Base-by-base conservation (phyloP, 2,888 invertebrate species). In the Pilophorus perplexus region DNA sequence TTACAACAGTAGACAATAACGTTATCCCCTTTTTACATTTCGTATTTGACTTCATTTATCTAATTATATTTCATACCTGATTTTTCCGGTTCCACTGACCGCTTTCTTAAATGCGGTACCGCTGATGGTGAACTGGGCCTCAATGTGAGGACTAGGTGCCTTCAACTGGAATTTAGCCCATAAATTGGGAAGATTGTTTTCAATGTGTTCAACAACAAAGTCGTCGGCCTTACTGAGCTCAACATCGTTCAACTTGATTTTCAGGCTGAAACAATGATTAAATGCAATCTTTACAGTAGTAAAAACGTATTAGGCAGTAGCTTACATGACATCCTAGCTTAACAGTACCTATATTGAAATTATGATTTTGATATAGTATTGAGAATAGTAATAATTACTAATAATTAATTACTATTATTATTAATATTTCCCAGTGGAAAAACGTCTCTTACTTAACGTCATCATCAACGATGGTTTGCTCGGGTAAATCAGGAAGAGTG, bases 121-220 rank as follows among this genome's bases (percentile, higher is more conserved):
- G 16, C 27, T 37, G 20, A 66, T 42, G n/a, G 23, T 28, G 50
- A 52, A 68, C 12, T 62, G 28, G 3, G 66, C 66, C 28, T 66
- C 57, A 16, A 64, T 20, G 33, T 66, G 66, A 14, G 48, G 50
- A 6, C 28, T 0, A 1, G 68, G 68, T 12, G 44, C 38, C 20
- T 28, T 48, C n/a, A 68, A 37, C 37, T 68, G 59, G 57, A 68
- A 68, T 23, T 42, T 64, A 40, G 68, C 60, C 37, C 44, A 60
- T n/a, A 68, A 18, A 5, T 54, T 48, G 22, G 57, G 57, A n/a
- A 66, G 40, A 38, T 68, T 66, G 46, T 59, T 60, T 20, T 68
- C 37, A 20, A 66, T 44, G 2, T 48, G 16, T 25, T 68, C 52
- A 12, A 68, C 62, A 1, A 33, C 37, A 57, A 68, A 68, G 46